Evolutionary conservation across 1,140 invertebrate genomes (phyloP), one percentile per base, ranked within the genome.

Genomic region (Maconellicoccus hirsutus): DNA sequence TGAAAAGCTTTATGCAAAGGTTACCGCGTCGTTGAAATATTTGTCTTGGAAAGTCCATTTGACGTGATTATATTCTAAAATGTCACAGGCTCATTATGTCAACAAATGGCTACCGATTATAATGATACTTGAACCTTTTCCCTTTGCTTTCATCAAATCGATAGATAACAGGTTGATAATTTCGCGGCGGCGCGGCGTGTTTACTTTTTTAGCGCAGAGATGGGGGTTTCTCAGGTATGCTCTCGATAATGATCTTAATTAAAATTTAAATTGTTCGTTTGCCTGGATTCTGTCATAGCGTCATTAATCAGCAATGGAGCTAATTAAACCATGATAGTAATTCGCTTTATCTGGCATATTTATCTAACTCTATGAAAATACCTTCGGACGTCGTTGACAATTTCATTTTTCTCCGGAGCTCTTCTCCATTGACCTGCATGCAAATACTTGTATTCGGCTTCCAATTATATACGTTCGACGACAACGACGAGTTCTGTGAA

Each of bases 61-160:
- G 42, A 52, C 42, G 42, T 52, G 29, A 33, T 33, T 52, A 52
- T 52, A 52, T 52, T 52, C 42, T 19, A 52, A 52, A 52, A 52
- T 52, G 42, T 52, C 42, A 16, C n/a, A 8, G 6, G 12, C 4
- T 52, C 6, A 16, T 52, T 52, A 33, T 33, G 29, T 33, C n/a
- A 52, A 52, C 42, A 19, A 52, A 52, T 52, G 42, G 42, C 42
- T 52, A 52, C 42, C 42, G 4, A 4, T 16, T 52, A 16, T 52
- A 52, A 52, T 52, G 42, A 52, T 52, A 52, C 6, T 16, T 19
- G 16, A 16, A 52, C 42, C 42, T 52, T 52, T 33, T 8, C 6
- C n/a, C 10, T 52, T 52, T 33, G 29, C 29, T 33, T 52, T 52
- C 42, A 52, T 16, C 42, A 33, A 33, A 14, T 52, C 42, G 12